A percentile compares a stretch with the other conserved stretches of the same genome.
These are phyloP conservation scores for Blera fallax DNA, from an alignment of 2,888 invertebrate genomes.

Conservation along the genomic window DNA sequence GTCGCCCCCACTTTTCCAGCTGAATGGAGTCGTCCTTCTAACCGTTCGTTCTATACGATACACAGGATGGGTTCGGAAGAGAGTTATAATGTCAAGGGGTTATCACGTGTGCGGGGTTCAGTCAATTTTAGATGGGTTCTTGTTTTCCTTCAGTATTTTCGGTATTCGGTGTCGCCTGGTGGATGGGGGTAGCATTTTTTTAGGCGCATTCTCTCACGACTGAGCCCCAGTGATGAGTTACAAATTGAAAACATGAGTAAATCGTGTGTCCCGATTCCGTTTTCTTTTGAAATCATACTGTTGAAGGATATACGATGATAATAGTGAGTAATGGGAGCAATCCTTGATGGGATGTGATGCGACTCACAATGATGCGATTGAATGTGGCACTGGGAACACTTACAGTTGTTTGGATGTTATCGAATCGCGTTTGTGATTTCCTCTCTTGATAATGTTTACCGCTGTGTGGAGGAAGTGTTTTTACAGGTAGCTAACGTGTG, in stretches of 20 bases:
- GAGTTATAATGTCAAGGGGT: slow-evolving; percentile 50
- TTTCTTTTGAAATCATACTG: not conserved
- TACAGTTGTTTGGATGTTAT: slow-evolving; percentile 18
- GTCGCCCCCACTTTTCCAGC: slow-evolving; percentile 30
- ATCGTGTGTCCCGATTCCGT: slow-evolving; percentile 57
- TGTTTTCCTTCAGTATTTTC: slow-evolving; percentile 32
- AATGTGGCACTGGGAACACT: slow-evolving; percentile 31
- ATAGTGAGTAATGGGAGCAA: slow-evolving; percentile 63
- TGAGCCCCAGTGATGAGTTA: slow-evolving; percentile 62
- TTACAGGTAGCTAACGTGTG: not conserved
- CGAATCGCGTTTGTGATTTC: slow-evolving; percentile 6
- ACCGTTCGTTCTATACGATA: not conserved
- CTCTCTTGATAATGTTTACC: not conserved
- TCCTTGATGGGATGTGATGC: slow-evolving; percentile 67
- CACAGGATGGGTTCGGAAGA: not conserved
- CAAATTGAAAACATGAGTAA: slow-evolving; percentile 71
- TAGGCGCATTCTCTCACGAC: slow-evolving; percentile 47
- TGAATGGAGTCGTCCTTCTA: slow-evolving; percentile 24
- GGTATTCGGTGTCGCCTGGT: slow-evolving; percentile 12
- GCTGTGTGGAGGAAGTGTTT: no score
- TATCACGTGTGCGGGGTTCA: slow-evolving; percentile 29
- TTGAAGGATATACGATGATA: slow-evolving; percentile 44
- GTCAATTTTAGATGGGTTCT: slow-evolving; percentile 40
- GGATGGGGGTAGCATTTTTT: not conserved
- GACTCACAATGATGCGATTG: slow-evolving; percentile 50